Percentiles rank a stretch among this genome's conserved stretches.
These are phyloP conservation scores for Aptenodytes patagonicus DNA, from an alignment of 2,113 vertebrate genomes.

Conservation along the genomic window DNA sequence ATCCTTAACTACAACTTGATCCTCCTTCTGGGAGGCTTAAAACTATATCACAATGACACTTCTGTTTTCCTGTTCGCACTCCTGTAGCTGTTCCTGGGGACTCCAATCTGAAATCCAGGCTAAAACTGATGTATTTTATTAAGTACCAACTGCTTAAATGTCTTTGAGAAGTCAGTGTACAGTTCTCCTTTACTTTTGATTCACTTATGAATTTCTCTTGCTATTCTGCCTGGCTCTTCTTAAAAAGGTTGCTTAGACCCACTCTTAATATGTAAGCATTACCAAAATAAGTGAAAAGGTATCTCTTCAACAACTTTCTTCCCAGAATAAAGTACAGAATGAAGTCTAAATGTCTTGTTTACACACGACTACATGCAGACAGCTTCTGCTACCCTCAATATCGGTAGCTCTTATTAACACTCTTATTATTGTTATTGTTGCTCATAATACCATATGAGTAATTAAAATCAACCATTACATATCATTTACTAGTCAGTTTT, in stretches of 20 bases:
- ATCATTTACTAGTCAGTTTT: neutral
- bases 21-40: neutral
- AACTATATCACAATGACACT: neutral
- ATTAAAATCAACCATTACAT: neutral
- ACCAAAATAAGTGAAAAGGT: neutral
- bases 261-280: neutral
- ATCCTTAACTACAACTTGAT: neutral
- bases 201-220: neutral
- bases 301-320: neutral
- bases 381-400: neutral
- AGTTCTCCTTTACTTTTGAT: neutral
- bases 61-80: neutral
- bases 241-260: neutral
- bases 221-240: neutral
- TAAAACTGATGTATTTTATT: neutral
- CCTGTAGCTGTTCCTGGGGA: neutral
- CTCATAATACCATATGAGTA: neutral
- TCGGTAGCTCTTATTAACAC: neutral
- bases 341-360: neutral
- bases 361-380: fast-evolving
- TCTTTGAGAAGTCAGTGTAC: neutral
- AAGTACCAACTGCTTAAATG: neutral
- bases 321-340: neutral
- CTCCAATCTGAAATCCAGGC: neutral
- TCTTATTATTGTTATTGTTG: neutral